A percentile compares a stretch with the other conserved stretches of the same genome.
Evolutionary conservation across 2,888 invertebrate genomes (phyloP).

Genomic region (Tipula vernalis): DNA sequence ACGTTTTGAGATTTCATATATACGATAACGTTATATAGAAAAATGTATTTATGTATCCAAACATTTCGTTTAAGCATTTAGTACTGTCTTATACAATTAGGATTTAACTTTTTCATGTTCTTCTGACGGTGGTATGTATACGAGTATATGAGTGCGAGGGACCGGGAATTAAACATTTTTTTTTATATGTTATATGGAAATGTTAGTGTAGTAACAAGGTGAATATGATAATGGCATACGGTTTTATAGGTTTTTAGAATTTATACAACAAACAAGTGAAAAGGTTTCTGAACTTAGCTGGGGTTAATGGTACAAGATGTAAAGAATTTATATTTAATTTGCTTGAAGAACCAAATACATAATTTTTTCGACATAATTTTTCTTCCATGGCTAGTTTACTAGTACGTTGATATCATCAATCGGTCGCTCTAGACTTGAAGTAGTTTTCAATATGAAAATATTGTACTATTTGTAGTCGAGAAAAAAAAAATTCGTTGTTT

Average conservation of each 20-base stretch:
- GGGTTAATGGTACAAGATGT: too few relatives aligned
- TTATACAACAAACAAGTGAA: not conserved
- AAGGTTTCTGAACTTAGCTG: not conserved
- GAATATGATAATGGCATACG: not conserved
- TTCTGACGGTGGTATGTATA: not conserved
- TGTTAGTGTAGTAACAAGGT: not conserved
- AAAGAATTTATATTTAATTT: too few relatives aligned
- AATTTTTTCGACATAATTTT: too few relatives aligned
- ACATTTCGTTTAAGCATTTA: not conserved
- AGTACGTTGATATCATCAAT: too few relatives aligned
- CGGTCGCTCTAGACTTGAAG: too few relatives aligned
- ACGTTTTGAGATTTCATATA: not conserved
- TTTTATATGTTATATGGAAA: not conserved
- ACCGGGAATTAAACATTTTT: not conserved
- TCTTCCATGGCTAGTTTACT: too few relatives aligned
- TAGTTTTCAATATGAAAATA: too few relatives aligned
- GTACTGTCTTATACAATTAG: not conserved
- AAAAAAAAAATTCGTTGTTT: too few relatives aligned
- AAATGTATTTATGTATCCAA: not conserved
- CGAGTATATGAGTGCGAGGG: not conserved
- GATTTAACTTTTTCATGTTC: not conserved
- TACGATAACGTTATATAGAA: not conserved
- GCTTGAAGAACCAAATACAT: too few relatives aligned
- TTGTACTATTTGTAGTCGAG: too few relatives aligned
- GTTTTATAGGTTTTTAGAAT: not conserved